Percentiles rank a stretch among this genome's conserved stretches.
Evolutionary conservation across 2,797 vertebrate species (phyloP).

Genomic region (Micromesistius poutassou): DNA sequence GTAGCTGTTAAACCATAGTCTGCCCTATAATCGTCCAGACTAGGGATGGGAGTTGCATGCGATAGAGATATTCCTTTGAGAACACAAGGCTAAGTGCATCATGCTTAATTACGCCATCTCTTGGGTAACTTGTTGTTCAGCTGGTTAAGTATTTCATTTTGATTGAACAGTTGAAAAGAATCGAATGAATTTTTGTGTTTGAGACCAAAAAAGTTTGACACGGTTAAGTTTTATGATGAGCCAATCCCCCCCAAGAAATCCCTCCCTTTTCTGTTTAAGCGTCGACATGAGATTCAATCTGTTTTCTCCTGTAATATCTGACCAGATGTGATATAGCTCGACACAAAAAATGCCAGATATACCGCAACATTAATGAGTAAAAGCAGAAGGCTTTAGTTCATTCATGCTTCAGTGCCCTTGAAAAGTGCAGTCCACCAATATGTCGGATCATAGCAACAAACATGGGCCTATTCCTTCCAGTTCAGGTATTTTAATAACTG

Average conservation of each 20-base stretch:
- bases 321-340: no score
- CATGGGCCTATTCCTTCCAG: neutral
- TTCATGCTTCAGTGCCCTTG: neutral
- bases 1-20: no score
- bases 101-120: neutral
- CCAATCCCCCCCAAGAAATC: neutral
- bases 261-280: neutral
- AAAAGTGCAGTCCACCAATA: no score
- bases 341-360: neutral
- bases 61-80: neutral
- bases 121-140: neutral
- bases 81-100: neutral
- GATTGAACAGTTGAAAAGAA: slow-evolving; percentile 38
- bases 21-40: neutral
- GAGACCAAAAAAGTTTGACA: slow-evolving; percentile 16
- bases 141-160: neutral
- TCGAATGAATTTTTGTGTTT: slow-evolving; percentile 18
- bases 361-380: neutral
- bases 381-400: neutral
- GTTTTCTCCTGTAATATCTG: no score
- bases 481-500: neutral
- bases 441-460: neutral
- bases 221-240: neutral
- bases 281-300: no score
- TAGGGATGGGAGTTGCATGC: neutral